Evolutionary conservation across 1,140 invertebrate species (phyloP).

Genomic region (Magallana gigas): DNA sequence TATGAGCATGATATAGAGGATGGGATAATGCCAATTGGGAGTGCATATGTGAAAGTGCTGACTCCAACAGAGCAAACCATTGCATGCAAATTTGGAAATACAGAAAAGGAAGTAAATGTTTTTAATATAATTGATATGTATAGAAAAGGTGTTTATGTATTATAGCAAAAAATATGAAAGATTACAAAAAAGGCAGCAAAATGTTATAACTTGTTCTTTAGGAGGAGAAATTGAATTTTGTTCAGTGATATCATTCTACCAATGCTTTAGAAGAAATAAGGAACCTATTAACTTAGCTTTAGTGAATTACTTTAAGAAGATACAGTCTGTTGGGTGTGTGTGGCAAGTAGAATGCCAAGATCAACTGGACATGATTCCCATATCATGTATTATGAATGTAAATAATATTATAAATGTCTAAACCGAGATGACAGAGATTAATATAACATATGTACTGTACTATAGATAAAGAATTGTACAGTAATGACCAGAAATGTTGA

Average conservation of each 20-base stretch:
- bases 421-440: background rate
- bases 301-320: constrained; percentile 45
- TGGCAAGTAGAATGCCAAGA: constrained; percentile 46
- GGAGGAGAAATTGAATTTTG: constrained; percentile 29
- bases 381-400: constrained; percentile 36
- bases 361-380: constrained; percentile 42
- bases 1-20: constrained; percentile 46
- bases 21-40: constrained; percentile 48
- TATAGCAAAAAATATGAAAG: constrained; percentile 44
- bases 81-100: constrained; percentile 43
- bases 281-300: constrained; percentile 42
- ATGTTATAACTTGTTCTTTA: constrained; percentile 45
- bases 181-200: constrained; percentile 51
- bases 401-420: constrained; percentile 45
- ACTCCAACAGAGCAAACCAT: constrained; percentile 24
- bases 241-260: constrained; percentile 45
- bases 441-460: background rate
- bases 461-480: background rate
- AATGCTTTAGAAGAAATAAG: constrained; percentile 18
- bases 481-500: no score
- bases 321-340: constrained; percentile 42
- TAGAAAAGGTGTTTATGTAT: constrained; percentile 50
- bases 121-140: constrained; percentile 53
- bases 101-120: constrained; percentile 39
- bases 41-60: constrained; percentile 8